Conservation (phyloP, 2,113 vertebrate species). For the Cercocebus atys region DNA sequence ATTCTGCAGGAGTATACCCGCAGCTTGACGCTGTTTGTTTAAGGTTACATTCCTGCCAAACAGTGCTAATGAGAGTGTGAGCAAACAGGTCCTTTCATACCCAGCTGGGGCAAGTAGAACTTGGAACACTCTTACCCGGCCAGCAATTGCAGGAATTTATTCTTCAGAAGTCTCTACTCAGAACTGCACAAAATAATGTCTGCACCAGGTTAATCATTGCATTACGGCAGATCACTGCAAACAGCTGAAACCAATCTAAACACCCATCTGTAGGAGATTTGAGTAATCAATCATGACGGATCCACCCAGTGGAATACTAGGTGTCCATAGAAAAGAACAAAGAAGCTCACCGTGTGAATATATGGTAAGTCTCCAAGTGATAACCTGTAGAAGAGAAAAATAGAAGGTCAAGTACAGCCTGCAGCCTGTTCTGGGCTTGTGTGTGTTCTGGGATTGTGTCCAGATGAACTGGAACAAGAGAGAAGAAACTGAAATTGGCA, state of each 20-base stretch:
- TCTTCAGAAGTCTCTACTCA: background rate
- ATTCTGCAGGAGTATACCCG: background rate
- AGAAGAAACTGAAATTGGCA: background rate
- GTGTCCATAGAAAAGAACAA: background rate
- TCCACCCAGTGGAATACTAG: background rate
- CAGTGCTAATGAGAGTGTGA: background rate
- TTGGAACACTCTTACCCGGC: background rate
- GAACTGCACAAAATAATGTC: background rate
- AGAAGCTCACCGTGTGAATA: background rate
- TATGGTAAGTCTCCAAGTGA: background rate
- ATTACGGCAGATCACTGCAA: accelerated
- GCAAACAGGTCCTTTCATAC: background rate
- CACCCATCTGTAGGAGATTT: background rate
- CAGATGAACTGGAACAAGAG: background rate
- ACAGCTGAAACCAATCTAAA: background rate
- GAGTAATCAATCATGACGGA: background rate
- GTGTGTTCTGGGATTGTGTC: background rate
- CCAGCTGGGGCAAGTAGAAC: background rate
- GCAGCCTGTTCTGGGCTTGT: background rate
- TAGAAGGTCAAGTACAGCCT: background rate
- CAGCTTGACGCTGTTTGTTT: background rate
- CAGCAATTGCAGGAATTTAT: background rate
- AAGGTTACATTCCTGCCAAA: background rate
- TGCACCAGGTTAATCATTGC: background rate
- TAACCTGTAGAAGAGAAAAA: accelerated